Evolutionary conservation across 2,113 vertebrate species (phyloP), one percentile per base, ranked within the genome.

Genomic region (Pituophis catenifer): DNA sequence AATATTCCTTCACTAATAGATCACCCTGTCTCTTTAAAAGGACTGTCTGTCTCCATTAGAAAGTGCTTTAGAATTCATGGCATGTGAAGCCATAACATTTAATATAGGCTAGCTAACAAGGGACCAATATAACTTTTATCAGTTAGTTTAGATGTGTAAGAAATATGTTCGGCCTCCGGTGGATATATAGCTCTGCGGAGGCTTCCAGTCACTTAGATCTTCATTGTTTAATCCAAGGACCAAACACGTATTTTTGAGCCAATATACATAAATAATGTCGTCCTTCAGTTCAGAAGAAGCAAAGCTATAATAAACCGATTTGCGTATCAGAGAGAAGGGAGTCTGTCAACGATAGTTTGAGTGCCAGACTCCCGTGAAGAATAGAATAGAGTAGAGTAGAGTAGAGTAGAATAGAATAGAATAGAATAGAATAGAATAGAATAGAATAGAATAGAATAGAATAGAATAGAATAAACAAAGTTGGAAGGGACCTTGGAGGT

Each of bases 71-170:
- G 81, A 92, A 92, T 94, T 94, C 91, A 92, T 57, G 33, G 75
- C 88, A 88, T 87, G 81, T 54, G 87, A 89, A 92, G 88, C 90
- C 89, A 75, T 94, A 86, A 92, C 91, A 65, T 94, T 94, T 90
- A 70, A 52, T 92, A 92, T 55, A 38, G 33, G 88, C 65, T 90
- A 90, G 58, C 89, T 87, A 70, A 85, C 88, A 88, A 92, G 75
- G 91, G 88, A 92, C 81, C 88, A 94, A 94, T 92, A 92, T 90
- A 94, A 90, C 58, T 92, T 93, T 91, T 94, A 90, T 75, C 88
- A 92, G 75, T 88, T 57, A 59, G 91, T 75, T 88, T 75, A 81
- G 87, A 90, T 70, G 81, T 75, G 88, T 86, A 92, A 94, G 75
- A 88, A 92, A 94, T 94, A 94, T 89, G 91, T 62, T 59, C 57